phyloP scores from a whole-genome alignment of 2,113 vertebrate species.

The Anguilla rostrata region DNA sequence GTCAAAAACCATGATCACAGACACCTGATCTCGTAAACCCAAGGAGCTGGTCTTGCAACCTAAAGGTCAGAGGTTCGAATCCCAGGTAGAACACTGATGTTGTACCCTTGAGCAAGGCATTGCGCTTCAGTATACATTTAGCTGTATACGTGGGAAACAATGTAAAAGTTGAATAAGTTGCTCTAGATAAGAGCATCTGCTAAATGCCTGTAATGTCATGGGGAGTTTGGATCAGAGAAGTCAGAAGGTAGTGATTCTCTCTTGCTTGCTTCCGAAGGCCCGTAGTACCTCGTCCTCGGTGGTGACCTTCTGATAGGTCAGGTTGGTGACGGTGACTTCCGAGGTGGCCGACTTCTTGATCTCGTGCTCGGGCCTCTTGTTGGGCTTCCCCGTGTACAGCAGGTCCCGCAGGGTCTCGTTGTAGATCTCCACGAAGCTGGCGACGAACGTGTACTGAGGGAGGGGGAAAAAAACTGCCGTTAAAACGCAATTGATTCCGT shows the following conservation, averaged over 20 bases:
- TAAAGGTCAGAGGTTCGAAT: no score
- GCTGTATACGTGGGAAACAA: no score
- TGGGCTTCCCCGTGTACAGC: slow-evolving; percentile 65
- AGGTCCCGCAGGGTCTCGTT: slow-evolving; percentile 84
- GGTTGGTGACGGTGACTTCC: slow-evolving; percentile 63
- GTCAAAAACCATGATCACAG: no score
- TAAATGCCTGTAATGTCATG: no score
- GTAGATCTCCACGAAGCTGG: slow-evolving; percentile 94
- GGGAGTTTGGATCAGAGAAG: neutral
- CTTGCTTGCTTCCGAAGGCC: neutral
- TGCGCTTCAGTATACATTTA: no score
- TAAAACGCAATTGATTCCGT: neutral
- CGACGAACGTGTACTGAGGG: slow-evolving; percentile 68
- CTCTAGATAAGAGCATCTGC: no score
- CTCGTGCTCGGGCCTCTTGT: slow-evolving; percentile 67
- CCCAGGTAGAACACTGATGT: no score
- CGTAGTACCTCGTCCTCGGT: slow-evolving; percentile 67
- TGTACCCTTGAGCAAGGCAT: no score
- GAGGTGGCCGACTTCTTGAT: slow-evolving; percentile 59
- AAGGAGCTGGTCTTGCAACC: no score
- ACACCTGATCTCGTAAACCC: no score
- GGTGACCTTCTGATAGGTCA: slow-evolving; percentile 62
- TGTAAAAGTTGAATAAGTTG: no score
- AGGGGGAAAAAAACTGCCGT: neutral
- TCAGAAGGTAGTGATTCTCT: neutral